Percentiles rank a stretch among this genome's conserved stretches.
phyloP scores from a whole-genome alignment of 2,888 invertebrate species.

The Thalpophila matura region DNA sequence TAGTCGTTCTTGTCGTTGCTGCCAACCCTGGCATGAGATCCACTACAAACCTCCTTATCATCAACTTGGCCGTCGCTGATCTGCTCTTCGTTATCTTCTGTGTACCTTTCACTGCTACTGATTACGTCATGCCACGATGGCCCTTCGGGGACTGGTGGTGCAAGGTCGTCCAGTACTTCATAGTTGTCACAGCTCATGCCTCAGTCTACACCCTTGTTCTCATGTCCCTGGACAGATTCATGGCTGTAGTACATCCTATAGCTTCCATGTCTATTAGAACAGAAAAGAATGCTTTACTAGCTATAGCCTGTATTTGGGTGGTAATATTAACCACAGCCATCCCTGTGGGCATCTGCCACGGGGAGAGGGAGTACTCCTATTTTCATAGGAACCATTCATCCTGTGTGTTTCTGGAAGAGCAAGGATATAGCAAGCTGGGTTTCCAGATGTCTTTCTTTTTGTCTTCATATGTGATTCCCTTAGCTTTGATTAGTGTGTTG shows the following conservation, averaged over 20 bases:
- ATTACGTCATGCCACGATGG: slow-evolving; percentile 97
- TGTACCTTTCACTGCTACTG: slow-evolving; percentile 98
- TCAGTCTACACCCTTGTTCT: slow-evolving; percentile 98
- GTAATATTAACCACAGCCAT: slow-evolving; percentile 95
- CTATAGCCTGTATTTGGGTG: slow-evolving; percentile 95
- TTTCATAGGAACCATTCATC: slow-evolving; percentile 92
- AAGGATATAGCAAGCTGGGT: slow-evolving; percentile 91
- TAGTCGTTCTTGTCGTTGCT: slow-evolving; percentile 97
- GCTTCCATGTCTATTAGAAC: slow-evolving; percentile 96
- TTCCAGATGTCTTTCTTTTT: slow-evolving; percentile 96
- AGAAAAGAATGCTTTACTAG: slow-evolving; percentile 94
- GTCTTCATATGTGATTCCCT: slow-evolving; percentile 96
- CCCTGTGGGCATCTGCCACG: slow-evolving; percentile 94
- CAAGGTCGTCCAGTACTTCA: slow-evolving; percentile 97
- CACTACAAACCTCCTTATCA: slow-evolving; percentile 97
- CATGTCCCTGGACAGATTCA: slow-evolving; percentile 97
- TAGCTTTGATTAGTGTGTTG: slow-evolving; percentile 96
- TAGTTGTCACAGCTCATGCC: slow-evolving; percentile 97
- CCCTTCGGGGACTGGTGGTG: slow-evolving; percentile 98
- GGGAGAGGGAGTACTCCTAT: slow-evolving; percentile 93
- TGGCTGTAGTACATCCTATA: slow-evolving; percentile 98
- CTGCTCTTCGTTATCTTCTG: slow-evolving; percentile 97
- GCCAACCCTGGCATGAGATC: slow-evolving; percentile 98
- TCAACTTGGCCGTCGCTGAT: slow-evolving; percentile 97
- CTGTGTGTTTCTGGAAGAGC: slow-evolving; percentile 92